These are phyloP conservation scores for Calidris pygmaea DNA, from an alignment of 2,113 vertebrate genomes.

Conservation along the genomic window DNA sequence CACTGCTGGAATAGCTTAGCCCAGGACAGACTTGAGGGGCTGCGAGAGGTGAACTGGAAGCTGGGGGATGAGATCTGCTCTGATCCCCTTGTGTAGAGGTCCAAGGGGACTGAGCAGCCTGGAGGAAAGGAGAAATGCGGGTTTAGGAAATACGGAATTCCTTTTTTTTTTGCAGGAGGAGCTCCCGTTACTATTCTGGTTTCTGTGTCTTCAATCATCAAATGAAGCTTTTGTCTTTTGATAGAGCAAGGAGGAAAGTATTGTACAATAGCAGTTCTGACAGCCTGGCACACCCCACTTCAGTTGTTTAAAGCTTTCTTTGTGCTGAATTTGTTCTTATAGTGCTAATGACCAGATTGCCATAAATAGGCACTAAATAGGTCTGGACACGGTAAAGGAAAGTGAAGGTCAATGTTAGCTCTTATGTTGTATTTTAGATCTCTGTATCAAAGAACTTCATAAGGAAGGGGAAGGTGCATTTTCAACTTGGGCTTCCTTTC, in stretches of 20 bases:
- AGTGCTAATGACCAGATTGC: constrained; percentile 55
- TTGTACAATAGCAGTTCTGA: constrained; percentile 36
- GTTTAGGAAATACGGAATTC: background rate
- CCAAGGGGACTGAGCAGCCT: background rate
- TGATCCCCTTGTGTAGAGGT: background rate
- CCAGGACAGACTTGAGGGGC: background rate
- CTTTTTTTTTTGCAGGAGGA: background rate
- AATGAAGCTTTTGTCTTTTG: constrained; percentile 50
- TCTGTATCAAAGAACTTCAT: constrained; percentile 18
- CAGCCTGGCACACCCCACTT: constrained; percentile 9
- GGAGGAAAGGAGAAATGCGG: background rate
- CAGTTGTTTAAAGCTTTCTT: constrained; percentile 51
- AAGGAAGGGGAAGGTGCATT: background rate
- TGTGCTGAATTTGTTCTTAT: constrained; percentile 37
- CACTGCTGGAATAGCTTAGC: background rate
- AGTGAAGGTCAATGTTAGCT: constrained; percentile 7
- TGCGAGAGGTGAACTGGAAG: background rate
- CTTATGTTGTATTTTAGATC: constrained; percentile 14
- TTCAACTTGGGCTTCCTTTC: constrained; percentile 13
- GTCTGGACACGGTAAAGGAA: background rate
- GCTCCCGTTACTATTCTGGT: constrained; percentile 12
- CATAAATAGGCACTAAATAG: constrained; percentile 56
- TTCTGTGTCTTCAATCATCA: constrained; percentile 51
- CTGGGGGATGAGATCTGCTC: background rate
- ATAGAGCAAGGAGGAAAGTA: constrained; percentile 5